Evolutionary conservation across 2,888 invertebrate genomes (phyloP), one percentile per base, ranked within the genome.

Genomic region (Leptodirus hochenwartii): DNA sequence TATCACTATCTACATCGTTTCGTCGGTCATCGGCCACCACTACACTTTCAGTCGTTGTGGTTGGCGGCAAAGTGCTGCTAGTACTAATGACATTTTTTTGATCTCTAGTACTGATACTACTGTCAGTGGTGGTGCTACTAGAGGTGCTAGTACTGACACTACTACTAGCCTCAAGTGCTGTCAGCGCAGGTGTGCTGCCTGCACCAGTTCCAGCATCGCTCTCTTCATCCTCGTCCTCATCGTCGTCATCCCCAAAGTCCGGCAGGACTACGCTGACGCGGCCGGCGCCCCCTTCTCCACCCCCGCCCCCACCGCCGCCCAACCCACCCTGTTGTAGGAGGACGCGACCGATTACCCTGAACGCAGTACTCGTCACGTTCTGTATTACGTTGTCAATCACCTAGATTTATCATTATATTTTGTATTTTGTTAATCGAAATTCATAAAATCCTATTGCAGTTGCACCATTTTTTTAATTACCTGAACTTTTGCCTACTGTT

Each of bases 311-410:
- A 31, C 57, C 58, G 26, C 61, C 61, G 36, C 59, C 60, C 34
- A 74, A 59, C 47, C 69, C 64, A 36, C 64, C 62, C 35, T 47
- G 49, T 38, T 68, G 62, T 39, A 79, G 62, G 41, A 84, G 59
- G 35, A 72, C 63, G 22, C 82, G 74, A 27, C 82, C 82, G 48
- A 84, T 66, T 37, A 74, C 64, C 47, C 76, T 69, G 56, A 84
- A 68, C 47, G 82, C 58, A 53, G 67, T 62, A 51, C 71, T 65
- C 39, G 72, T 70, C 50, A 79, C 64, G 56, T 68, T 64, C 63
- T 77, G 77, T 54, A 80, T 71, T 54, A 74, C 75, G 56, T 69
- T 65, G 63, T 78, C 77, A 60, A 79, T 61, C 50, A 76, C 70
- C 78, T 69, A 27, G 22, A 12, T 16, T 10, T n/a, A 28, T 12